Evolutionary conservation across 2,888 invertebrate genomes (phyloP).

Genomic region (Zaprionus bogoriensis): DNA sequence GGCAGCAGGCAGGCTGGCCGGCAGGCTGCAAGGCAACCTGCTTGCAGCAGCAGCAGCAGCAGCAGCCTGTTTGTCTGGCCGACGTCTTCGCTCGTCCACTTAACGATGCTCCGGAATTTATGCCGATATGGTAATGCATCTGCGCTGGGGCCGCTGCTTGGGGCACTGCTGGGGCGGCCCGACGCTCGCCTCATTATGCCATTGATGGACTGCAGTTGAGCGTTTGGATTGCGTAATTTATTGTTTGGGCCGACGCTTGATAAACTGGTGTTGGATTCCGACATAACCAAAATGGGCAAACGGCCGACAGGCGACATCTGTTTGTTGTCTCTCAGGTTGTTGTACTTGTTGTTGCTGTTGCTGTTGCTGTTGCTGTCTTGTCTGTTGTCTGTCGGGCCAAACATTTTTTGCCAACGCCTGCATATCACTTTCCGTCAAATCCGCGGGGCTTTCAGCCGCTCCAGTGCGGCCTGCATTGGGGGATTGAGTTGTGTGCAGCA

Average conservation of each 20-base stretch:
- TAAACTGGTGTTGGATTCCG: constrained; percentile 74
- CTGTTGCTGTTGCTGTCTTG: constrained; percentile 13
- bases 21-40: too few species aligned
- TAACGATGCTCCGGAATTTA: constrained; percentile 81
- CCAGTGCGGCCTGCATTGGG: constrained; percentile 44
- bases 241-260: constrained; percentile 77
- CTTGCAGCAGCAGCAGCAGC: too few species aligned
- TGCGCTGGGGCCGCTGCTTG: constrained; percentile 35
- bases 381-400: constrained; percentile 21
- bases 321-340: constrained; percentile 36
- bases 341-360: constrained; percentile 14
- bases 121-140: constrained; percentile 80
- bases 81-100: constrained; percentile 65
- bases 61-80: constrained; percentile 57
- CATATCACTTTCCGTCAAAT: constrained; percentile 74
- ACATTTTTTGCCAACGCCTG: constrained; percentile 75
- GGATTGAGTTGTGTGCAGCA: constrained; percentile 52
- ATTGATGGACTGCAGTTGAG: constrained; percentile 80
- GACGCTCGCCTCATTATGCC: constrained; percentile 73
- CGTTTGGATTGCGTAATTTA: constrained; percentile 82
- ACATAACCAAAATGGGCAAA: constrained; percentile 70
- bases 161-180: constrained; percentile 43
- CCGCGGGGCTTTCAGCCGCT: constrained; percentile 62
- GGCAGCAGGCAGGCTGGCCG: constrained; percentile 48
- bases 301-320: constrained; percentile 64